Percentiles rank a stretch among this genome's conserved stretches.
These are phyloP conservation scores for Pristionchus mayeri DNA, from an alignment of 2,888 invertebrate genomes.

Conservation along the genomic window DNA sequence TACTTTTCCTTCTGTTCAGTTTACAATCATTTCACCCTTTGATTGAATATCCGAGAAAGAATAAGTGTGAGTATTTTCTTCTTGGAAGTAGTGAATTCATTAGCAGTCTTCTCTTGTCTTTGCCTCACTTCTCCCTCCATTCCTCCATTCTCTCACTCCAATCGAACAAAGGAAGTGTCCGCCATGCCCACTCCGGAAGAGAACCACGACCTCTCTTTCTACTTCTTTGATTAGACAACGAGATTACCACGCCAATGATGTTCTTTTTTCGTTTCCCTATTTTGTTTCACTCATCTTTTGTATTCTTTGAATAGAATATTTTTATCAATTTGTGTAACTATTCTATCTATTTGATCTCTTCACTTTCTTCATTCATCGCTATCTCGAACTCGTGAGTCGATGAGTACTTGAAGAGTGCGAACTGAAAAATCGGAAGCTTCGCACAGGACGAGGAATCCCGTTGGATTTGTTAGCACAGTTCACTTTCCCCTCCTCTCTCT, in stretches of 20 bases:
- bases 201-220: neutral
- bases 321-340: neutral
- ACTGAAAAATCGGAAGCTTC: neutral
- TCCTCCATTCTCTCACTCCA: conserved; percentile 37
- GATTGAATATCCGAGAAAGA: neutral
- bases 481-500: conserved; percentile 2
- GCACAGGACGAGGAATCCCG: neutral
- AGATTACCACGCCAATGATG: neutral
- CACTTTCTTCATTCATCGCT: neutral
- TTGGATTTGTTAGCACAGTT: conserved; percentile 29
- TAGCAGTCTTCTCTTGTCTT: conserved; percentile 8
- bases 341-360: neutral
- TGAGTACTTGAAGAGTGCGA: neutral
- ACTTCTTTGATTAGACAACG: conserved; percentile 10
- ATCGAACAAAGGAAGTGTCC: conserved; percentile 23
- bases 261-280: neutral
- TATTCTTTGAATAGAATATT: neutral
- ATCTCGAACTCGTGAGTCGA: neutral
- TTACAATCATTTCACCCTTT: neutral
- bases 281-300: neutral
- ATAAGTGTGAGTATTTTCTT: conserved; percentile 9
- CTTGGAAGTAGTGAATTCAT: neutral
- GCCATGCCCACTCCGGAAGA: neutral
- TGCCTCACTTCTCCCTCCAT: neutral
- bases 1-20: neutral